A percentile compares a stretch with the other conserved stretches of the same genome.
phyloP scores from a whole-genome alignment of 2,888 invertebrate genomes.

The Apamea sordens region DNA sequence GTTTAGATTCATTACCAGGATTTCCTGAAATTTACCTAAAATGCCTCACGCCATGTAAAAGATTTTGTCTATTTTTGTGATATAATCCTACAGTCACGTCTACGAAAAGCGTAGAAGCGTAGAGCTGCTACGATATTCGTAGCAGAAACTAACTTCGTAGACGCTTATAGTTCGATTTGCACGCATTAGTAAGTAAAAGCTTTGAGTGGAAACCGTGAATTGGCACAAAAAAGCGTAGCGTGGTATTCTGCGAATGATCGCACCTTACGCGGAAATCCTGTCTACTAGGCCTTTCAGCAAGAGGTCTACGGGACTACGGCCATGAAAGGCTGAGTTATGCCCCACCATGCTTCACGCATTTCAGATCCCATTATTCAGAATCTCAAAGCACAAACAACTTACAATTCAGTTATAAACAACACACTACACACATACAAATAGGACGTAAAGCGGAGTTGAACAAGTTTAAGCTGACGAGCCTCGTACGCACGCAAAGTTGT shows the following conservation, averaged over 20 bases:
- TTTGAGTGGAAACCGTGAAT: slow-evolving; percentile 16
- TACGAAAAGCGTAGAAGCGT: slow-evolving; percentile 54
- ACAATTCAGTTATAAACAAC: slow-evolving; percentile 60
- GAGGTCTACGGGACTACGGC: background rate
- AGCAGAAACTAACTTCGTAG: slow-evolving; percentile 51
- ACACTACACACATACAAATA: slow-evolving; percentile 53
- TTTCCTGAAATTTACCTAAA: slow-evolving; percentile 23
- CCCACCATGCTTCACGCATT: slow-evolving; percentile 4
- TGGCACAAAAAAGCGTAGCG: slow-evolving; percentile 16
- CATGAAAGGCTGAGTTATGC: slow-evolving; percentile 5
- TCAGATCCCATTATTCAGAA: slow-evolving; percentile 49
- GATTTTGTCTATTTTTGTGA: slow-evolving; percentile 29
- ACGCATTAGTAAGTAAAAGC: slow-evolving; percentile 34
- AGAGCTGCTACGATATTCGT: slow-evolving; percentile 57
- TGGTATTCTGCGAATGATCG: background rate
- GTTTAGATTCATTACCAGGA: background rate
- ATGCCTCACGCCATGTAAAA: background rate
- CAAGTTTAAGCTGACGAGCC: slow-evolving; percentile 61
- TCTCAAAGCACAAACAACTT: slow-evolving; percentile 50
- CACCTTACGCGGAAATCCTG: background rate
- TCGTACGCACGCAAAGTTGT: slow-evolving; percentile 64
- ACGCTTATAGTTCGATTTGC: slow-evolving; percentile 33
- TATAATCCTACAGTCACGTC: slow-evolving; percentile 50
- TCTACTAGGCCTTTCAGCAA: background rate
- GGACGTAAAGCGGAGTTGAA: slow-evolving; percentile 56